Evolutionary conservation across 2,113 vertebrate genomes (phyloP).

Genomic region (Apaloderma vittatum): DNA sequence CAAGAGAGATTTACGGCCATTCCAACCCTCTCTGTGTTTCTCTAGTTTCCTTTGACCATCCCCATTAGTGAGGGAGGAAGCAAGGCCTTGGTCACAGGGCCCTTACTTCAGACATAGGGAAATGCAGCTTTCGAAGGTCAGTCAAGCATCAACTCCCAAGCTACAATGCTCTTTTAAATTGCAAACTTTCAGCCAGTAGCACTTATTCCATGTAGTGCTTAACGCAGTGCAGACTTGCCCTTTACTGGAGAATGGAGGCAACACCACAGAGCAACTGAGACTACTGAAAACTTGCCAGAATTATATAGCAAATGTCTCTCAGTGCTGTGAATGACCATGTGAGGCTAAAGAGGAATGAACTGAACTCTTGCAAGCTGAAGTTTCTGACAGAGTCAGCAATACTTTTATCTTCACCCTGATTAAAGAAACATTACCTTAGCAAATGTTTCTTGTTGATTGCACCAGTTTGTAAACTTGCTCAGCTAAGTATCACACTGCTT

Average conservation of each 20-base stretch:
- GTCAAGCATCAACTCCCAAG: neutral
- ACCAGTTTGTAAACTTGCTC: neutral
- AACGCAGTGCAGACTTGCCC: neutral
- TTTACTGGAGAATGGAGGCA: neutral
- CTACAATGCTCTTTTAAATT: neutral
- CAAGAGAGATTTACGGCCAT: neutral
- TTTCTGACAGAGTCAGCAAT: neutral
- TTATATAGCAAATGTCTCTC: neutral
- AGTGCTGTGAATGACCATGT: neutral
- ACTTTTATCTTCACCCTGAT: neutral
- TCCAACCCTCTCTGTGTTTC: neutral
- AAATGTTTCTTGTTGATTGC: slow-evolving; percentile 6
- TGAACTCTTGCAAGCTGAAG: neutral
- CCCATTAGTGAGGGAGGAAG: neutral
- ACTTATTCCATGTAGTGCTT: neutral
- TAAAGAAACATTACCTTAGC: neutral
- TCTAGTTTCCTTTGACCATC: neutral
- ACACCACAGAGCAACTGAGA: neutral
- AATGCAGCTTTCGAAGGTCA: neutral
- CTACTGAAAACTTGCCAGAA: neutral
- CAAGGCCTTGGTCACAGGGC: neutral
- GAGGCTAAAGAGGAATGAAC: neutral
- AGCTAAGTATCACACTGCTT: neutral
- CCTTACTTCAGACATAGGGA: neutral
- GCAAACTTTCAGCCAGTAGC: neutral